Evolutionary conservation across 2,888 invertebrate species (phyloP).

Genomic region (Atethmia centrago): DNA sequence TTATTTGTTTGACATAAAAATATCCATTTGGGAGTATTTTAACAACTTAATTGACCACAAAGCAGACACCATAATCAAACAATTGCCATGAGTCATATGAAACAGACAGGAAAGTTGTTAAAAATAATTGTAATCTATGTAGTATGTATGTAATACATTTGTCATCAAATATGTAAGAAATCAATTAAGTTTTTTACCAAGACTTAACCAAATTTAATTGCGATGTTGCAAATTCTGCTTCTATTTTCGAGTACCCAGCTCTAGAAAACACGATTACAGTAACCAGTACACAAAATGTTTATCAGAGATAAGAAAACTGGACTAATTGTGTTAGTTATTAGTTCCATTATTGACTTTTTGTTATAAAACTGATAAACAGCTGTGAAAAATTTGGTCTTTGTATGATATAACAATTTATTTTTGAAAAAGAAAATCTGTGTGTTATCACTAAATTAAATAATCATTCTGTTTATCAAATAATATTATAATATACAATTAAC

Average conservation of each 20-base stretch:
- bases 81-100: not conserved
- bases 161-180: too few species aligned
- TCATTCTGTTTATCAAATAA: not conserved
- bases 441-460: not conserved
- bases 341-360: constrained; percentile 10
- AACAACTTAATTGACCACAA: not conserved
- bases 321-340: constrained; percentile 21
- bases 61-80: not conserved
- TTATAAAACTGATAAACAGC: not conserved
- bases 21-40: not conserved
- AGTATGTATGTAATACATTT: too few species aligned
- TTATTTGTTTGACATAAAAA: not conserved
- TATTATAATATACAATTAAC: not conserved
- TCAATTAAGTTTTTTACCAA: not conserved
- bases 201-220: not conserved
- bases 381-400: not conserved
- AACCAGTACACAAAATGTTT: constrained; percentile 3
- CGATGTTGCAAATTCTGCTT: not conserved
- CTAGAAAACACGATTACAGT: not conserved
- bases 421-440: not conserved
- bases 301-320: constrained; percentile 9
- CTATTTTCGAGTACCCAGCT: constrained; percentile 2
- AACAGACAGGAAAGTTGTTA: not conserved
- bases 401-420: not conserved
- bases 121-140: not conserved